Percentiles rank a stretch among this genome's conserved stretches.
These are phyloP conservation scores for Eidolon helvum DNA, from an alignment of 2,113 vertebrate genomes.

Conservation along the genomic window DNA sequence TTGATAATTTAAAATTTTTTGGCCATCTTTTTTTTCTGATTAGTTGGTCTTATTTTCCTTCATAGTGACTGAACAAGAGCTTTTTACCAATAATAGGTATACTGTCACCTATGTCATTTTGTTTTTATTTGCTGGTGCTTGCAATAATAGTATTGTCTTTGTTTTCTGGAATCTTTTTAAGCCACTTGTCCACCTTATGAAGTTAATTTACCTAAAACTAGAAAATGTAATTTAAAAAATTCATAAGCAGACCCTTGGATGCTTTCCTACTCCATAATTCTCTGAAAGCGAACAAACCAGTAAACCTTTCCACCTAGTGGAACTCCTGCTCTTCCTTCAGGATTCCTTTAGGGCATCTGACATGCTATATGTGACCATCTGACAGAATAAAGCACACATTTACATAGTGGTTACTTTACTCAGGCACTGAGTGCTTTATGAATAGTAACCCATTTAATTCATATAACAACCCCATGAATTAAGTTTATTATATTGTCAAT, in stretches of 20 bases:
- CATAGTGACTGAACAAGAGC: neutral
- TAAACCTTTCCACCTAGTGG: neutral
- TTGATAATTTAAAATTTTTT: neutral
- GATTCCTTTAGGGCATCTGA: neutral
- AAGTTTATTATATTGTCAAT: neutral
- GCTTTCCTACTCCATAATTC: neutral
- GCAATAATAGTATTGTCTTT: neutral
- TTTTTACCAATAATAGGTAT: neutral
- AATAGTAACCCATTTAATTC: neutral
- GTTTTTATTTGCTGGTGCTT: neutral
- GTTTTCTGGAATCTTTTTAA: neutral
- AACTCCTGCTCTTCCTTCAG: neutral
- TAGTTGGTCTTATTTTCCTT: neutral
- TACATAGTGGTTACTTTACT: neutral
- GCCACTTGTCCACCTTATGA: neutral
- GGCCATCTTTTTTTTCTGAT: neutral
- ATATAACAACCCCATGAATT: neutral
- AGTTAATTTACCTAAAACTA: neutral
- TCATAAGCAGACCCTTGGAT: neutral
- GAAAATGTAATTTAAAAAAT: neutral
- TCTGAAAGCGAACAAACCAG: neutral
- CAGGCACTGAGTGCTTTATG: neutral
- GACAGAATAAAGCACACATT: neutral
- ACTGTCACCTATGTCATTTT: neutral
- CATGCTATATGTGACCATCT: neutral